phyloP scores from a whole-genome alignment of 2,113 vertebrate genomes.

The Myodes glareolus region DNA sequence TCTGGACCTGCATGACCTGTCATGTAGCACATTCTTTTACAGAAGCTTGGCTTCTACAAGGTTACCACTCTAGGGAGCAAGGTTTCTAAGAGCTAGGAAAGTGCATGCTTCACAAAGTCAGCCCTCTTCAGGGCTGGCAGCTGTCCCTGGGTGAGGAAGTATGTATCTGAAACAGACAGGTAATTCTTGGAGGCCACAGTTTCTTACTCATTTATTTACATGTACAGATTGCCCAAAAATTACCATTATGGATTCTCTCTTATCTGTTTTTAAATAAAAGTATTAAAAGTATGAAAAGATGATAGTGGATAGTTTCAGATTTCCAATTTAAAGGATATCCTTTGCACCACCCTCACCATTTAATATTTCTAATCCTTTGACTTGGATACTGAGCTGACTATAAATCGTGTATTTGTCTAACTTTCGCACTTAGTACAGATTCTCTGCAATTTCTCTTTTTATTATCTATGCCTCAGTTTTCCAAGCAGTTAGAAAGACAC shows the following conservation, averaged over 20 bases:
- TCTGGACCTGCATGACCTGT: conserved; percentile 36
- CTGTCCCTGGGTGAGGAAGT: neutral
- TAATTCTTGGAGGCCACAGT: neutral
- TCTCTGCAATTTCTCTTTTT: neutral
- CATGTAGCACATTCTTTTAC: conserved; percentile 56
- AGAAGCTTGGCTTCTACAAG: conserved; percentile 32
- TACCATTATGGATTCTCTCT: neutral
- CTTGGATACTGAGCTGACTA: neutral
- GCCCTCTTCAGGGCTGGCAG: conserved; percentile 20
- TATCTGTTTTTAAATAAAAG: neutral
- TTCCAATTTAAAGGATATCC: neutral
- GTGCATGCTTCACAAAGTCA: conserved; percentile 48
- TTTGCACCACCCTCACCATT: neutral
- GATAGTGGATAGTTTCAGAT: neutral
- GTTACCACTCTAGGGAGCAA: conserved; percentile 54
- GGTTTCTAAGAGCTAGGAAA: conserved; percentile 54
- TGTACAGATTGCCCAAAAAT: neutral
- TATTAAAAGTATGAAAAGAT: neutral
- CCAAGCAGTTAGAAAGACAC: neutral
- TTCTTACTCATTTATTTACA: neutral
- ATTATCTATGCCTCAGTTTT: neutral
- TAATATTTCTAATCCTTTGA: neutral
- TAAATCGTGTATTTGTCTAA: neutral
- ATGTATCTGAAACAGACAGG: neutral
- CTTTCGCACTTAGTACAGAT: neutral